These are phyloP conservation scores for Herpailurus yagouaroundi DNA, from an alignment of 2,113 vertebrate genomes.

Conservation along the genomic window DNA sequence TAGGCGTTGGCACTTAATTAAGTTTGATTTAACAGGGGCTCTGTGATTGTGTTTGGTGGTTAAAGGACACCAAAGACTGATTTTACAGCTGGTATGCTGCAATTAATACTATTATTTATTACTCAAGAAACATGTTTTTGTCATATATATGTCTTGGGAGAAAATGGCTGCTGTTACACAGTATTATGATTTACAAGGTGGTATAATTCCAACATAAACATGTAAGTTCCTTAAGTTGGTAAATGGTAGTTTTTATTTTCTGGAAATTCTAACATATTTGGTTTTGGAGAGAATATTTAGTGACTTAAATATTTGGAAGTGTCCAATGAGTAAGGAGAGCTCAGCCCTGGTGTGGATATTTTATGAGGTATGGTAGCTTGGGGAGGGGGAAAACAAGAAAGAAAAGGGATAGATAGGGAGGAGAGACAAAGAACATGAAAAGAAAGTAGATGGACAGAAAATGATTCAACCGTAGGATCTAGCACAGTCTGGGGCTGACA, in stretches of 20 bases:
- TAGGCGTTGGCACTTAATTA: neutral
- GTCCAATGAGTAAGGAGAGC: neutral
- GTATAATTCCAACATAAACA: neutral
- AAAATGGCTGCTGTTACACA: neutral
- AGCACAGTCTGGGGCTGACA: accelerated
- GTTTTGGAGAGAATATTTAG: neutral
- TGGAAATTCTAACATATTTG: neutral
- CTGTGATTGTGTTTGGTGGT: neutral
- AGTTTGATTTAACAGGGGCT: neutral
- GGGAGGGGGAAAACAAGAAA: neutral
- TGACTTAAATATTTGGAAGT: neutral
- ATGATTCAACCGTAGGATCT: no score
- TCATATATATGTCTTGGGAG: neutral
- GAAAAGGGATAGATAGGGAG: neutral
- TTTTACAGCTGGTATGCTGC: neutral
- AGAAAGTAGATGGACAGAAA: neutral
- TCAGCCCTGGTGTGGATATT: neutral
- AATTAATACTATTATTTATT: neutral
- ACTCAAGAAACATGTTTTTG: neutral
- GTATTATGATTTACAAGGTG: neutral
- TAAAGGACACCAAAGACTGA: neutral
- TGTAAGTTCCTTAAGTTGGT: neutral
- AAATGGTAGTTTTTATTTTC: neutral
- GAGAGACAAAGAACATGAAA: accelerated
- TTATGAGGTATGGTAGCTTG: neutral